These are phyloP conservation scores for Disparrhopalites patrizii DNA, from an alignment of 2,888 invertebrate species.

Conservation along the genomic window DNA sequence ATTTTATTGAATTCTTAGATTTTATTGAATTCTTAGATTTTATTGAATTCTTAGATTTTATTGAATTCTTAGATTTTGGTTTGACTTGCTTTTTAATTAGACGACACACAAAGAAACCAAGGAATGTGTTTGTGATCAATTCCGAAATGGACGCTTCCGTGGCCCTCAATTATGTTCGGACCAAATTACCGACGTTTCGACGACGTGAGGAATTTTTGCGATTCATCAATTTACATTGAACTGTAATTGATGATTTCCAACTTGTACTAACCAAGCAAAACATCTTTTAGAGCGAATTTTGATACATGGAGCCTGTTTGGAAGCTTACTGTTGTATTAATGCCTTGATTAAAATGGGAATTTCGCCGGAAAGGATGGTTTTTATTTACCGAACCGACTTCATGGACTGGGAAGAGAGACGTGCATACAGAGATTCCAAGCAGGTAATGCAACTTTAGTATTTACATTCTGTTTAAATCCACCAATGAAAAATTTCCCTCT, in stretches of 20 bases:
- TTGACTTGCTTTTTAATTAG: conserved; percentile 21
- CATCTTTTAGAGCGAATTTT: conserved; percentile 50
- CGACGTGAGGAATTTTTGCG: conserved; percentile 10
- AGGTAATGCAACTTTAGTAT: conserved; percentile 1
- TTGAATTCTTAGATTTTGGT: neutral
- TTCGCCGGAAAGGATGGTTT: conserved; percentile 57
- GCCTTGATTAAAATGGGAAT: conserved; percentile 62
- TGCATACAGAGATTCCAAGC: conserved; percentile 19
- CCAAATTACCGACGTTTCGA: conserved; percentile 11
- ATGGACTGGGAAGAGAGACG: conserved; percentile 36
- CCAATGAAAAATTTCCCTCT: neutral
- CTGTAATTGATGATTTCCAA: neutral
- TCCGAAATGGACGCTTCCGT: conserved; percentile 56
- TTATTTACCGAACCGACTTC: conserved; percentile 52
- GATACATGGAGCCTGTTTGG: conserved; percentile 65
- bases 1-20: too few relatives aligned
- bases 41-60: too few relatives aligned
- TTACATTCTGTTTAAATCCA: neutral
- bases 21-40: too few relatives aligned
- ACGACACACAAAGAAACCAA: conserved; percentile 52
- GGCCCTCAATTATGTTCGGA: conserved; percentile 49
- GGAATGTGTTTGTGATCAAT: conserved; percentile 63
- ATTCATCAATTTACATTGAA: neutral
- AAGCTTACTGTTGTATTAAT: conserved; percentile 64
- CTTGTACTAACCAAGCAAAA: neutral